phyloP scores from a whole-genome alignment of 2,113 vertebrate genomes.

The Esox niger region DNA sequence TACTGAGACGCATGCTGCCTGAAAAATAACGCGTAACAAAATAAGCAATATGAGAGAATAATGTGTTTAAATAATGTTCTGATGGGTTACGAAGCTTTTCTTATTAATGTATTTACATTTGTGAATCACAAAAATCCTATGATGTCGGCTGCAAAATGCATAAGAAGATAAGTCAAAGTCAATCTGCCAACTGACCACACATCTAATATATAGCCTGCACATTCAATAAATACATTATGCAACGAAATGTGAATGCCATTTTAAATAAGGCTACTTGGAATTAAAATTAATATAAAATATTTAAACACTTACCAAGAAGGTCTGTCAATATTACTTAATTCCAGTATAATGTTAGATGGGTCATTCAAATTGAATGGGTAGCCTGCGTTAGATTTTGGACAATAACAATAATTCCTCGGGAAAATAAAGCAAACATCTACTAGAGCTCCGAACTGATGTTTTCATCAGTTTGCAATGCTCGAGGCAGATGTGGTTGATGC shows the following conservation, averaged over 20 bases:
- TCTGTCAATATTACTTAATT: constrained; percentile 53
- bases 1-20: not conserved
- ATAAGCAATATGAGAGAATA: not conserved
- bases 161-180: not conserved
- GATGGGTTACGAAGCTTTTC: not conserved
- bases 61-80: not conserved
- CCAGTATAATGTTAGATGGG: constrained; percentile 61
- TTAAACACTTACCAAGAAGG: constrained; percentile 56
- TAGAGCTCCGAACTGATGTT: constrained; percentile 63
- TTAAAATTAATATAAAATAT: not conserved
- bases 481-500: constrained; percentile 75
- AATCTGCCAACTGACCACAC: too few species aligned
- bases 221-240: not conserved
- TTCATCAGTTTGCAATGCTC: constrained; percentile 65
- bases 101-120: not conserved
- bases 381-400: too few species aligned
- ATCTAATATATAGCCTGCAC: not conserved
- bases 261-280: not conserved
- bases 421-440: constrained; percentile 44
- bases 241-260: not conserved
- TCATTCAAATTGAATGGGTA: constrained; percentile 56
- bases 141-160: not conserved
- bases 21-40: not conserved
- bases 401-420: constrained; percentile 53
- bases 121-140: not conserved